These are phyloP conservation scores for Nicator chloris DNA, from an alignment of 2,113 vertebrate genomes.

Conservation along the genomic window DNA sequence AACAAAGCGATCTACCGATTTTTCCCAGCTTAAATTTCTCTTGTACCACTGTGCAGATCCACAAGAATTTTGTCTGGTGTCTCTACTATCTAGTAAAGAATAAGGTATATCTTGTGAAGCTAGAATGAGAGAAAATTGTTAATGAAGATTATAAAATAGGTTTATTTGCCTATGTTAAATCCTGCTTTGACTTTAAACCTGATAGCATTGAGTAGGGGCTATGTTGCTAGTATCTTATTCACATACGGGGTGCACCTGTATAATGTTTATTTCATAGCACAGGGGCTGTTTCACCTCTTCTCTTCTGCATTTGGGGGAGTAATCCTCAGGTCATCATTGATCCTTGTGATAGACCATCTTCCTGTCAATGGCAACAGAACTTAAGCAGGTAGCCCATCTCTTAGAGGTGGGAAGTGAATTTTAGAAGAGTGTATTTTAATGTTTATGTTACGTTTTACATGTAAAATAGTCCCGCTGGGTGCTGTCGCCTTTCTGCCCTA, in stretches of 20 bases:
- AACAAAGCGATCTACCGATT: background rate
- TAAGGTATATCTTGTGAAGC: background rate
- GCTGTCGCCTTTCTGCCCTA: background rate
- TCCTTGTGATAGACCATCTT: background rate
- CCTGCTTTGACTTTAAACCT: background rate
- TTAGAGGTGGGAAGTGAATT: background rate
- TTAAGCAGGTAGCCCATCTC: background rate
- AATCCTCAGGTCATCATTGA: background rate
- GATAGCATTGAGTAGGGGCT: background rate
- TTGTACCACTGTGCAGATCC: background rate
- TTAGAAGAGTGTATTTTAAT: background rate
- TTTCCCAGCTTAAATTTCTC: background rate
- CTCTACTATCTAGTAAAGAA: background rate
- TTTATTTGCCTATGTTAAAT: background rate
- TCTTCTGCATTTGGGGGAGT: background rate
- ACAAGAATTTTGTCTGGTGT: background rate
- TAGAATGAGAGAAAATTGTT: background rate
- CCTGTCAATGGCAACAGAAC: background rate
- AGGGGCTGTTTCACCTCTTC: background rate
- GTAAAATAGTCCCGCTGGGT: background rate
- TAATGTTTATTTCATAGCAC: background rate
- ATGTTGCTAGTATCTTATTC: background rate
- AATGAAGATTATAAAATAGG: background rate
- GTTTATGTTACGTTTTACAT: background rate
- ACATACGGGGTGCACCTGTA: background rate